Evolutionary conservation across 2,797 vertebrate genomes (phyloP).

Genomic region (Carduelis carduelis): DNA sequence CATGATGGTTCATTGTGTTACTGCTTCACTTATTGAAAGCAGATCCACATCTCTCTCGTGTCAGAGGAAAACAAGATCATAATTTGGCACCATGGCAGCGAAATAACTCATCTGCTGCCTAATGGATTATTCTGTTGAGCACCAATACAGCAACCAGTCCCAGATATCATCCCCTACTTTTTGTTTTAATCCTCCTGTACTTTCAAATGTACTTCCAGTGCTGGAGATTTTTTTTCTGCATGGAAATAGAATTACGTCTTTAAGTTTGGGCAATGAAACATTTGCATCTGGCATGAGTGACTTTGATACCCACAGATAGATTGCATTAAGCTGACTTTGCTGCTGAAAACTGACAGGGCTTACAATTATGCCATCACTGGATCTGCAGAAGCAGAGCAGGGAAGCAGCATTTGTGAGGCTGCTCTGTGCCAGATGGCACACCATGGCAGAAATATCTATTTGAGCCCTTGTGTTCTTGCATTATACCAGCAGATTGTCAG

Average conservation of each 20-base stretch:
- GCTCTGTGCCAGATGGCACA: slow-evolving; percentile 51
- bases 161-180: background rate
- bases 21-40: background rate
- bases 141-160: background rate
- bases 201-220: background rate
- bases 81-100: background rate
- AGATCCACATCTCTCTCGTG: background rate
- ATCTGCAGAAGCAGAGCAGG: slow-evolving; percentile 32
- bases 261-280: slow-evolving; percentile 3
- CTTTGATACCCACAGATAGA: slow-evolving; percentile 5
- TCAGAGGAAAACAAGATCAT: background rate
- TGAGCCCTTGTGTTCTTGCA: slow-evolving; percentile 51
- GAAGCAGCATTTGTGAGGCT: slow-evolving; percentile 41
- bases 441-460: slow-evolving; percentile 49
- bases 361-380: slow-evolving; percentile 10
- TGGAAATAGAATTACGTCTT: background rate
- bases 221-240: background rate
- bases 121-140: background rate
- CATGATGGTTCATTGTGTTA: background rate
- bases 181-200: background rate
- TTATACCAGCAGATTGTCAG: slow-evolving; percentile 43
- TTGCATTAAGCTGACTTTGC: slow-evolving; percentile 16
- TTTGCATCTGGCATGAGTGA: slow-evolving; percentile 4
- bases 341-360: slow-evolving; percentile 40
- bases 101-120: slow-evolving; percentile 6